A percentile compares a stretch with the other conserved stretches of the same genome.
phyloP scores from a whole-genome alignment of 92 coral and sea anemone species.

The Palythoa caribaeorum region DNA sequence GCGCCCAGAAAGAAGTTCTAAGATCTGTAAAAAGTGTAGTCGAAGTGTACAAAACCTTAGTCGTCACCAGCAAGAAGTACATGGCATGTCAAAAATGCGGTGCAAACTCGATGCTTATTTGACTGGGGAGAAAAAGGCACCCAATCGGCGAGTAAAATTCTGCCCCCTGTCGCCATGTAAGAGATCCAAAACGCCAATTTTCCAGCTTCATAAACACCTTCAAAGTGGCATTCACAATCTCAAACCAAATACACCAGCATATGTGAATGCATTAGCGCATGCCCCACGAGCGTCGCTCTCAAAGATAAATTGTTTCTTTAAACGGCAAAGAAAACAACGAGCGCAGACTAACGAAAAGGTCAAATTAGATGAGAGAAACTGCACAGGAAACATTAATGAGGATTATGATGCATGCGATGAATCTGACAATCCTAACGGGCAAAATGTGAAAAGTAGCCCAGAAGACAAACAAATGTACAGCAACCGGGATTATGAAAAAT shows the following conservation, averaged over 20 bases:
- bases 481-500: constrained; percentile 46
- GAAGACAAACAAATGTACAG: constrained; percentile 51
- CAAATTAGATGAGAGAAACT: not conserved
- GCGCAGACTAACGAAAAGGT: constrained; percentile 27
- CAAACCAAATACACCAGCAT: constrained; percentile 48
- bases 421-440: constrained; percentile 32
- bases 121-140: constrained; percentile 48
- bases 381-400: constrained; percentile 29
- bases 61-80: constrained; percentile 46
- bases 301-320: constrained; percentile 25
- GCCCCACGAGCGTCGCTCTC: constrained; percentile 49
- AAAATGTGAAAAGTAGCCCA: constrained; percentile 25
- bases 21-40: constrained; percentile 36
- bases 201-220: constrained; percentile 51
- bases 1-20: constrained; percentile 20
- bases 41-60: constrained; percentile 33
- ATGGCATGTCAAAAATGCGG: constrained; percentile 44
- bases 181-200: constrained; percentile 15
- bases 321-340: constrained; percentile 32
- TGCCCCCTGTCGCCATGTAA: constrained; percentile 57
- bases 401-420: constrained; percentile 40
- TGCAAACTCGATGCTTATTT: constrained; percentile 51
- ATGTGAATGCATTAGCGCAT: constrained; percentile 38
- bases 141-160: constrained; percentile 30
- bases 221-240: constrained; percentile 44